phyloP scores from a whole-genome alignment of 2,113 vertebrate species.

The Brachyistius frenatus region DNA sequence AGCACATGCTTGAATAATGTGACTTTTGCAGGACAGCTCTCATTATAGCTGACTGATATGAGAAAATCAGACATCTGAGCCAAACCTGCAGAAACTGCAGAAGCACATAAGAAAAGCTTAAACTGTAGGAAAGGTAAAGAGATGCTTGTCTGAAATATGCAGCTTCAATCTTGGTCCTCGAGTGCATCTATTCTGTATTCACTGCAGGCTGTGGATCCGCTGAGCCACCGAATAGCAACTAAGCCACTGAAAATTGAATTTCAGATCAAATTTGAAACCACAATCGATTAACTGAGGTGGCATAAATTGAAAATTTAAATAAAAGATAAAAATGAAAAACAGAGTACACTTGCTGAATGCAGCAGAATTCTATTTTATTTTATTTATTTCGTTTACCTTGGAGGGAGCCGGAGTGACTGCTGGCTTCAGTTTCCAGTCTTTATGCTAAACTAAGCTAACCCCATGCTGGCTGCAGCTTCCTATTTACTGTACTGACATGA shows the following conservation, averaged over 20 bases:
- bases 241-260: constrained; percentile 14
- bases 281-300: constrained; percentile 1
- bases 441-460: neutral
- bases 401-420: neutral
- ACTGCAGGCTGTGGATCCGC: constrained; percentile 1
- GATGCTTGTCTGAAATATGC: constrained; percentile 17
- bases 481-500: neutral
- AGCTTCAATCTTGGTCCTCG: constrained; percentile 12
- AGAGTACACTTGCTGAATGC: neutral
- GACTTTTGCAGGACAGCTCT: neutral
- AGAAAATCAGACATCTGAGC: neutral
- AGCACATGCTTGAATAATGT: neutral
- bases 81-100: neutral
- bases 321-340: neutral
- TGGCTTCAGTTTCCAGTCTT: neutral
- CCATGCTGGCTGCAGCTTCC: neutral
- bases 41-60: constrained; percentile 15
- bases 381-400: neutral
- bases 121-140: constrained; percentile 5
- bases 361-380: neutral
- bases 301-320: constrained; percentile 24
- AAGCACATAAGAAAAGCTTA: neutral
- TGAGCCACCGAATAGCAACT: constrained; percentile 19
- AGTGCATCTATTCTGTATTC: constrained; percentile 34
- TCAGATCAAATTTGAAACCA: constrained; percentile 5